Base-by-base conservation (phyloP, 2,113 vertebrate species). In the Leucopsar rothschildi region DNA sequence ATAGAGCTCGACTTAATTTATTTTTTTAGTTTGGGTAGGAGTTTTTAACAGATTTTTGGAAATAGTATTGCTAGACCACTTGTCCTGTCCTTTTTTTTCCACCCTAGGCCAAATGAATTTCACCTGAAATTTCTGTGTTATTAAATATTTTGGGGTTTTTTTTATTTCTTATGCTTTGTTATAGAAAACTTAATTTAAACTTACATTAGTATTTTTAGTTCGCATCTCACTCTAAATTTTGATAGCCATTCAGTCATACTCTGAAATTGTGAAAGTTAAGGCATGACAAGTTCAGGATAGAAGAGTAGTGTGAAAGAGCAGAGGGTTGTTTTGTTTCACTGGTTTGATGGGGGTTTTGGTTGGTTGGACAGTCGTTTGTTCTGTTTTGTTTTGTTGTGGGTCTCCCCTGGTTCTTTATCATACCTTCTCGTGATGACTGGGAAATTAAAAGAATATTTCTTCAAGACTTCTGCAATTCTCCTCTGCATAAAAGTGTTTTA, bases 1-100 rank as follows among this genome's bases (percentile, higher is more conserved):
- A 33, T 5, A 29, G 69, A 71, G n/a, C 42, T 91, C 0, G 0
- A 11, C 21, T 81, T 82, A 0, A 3, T 76, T 76, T 63, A 2
- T 24, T 44, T 90, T 56, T 61, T 80, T 3, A 39, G 11, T 68
- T 79, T 82, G 11, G 15, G 23, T 17, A 29, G 47, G 14, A 33
- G 20, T 52, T 92, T 82, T 71, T 33, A 40, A 21, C 12, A 57
- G 61, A 33, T 56, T 87, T 91, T 75, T 79, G 4, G 64, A 3
- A 73, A 50, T 35, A 18, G 6, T 63, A 18, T 40, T 71, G 11
- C 21, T 68, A 6, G 7, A 42, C 8, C 31, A 5, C 6, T 63
- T 57, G 10, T 56, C 14, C 10, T 82, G 9, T 50, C 19, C 5
- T 45, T 27, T 44, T 44, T 49, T 42, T 49, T 19, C 11, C 11